A percentile compares a stretch with the other conserved stretches of the same genome.
Evolutionary conservation across 2,797 vertebrate genomes (phyloP).

Genomic region (Sparus aurata): DNA sequence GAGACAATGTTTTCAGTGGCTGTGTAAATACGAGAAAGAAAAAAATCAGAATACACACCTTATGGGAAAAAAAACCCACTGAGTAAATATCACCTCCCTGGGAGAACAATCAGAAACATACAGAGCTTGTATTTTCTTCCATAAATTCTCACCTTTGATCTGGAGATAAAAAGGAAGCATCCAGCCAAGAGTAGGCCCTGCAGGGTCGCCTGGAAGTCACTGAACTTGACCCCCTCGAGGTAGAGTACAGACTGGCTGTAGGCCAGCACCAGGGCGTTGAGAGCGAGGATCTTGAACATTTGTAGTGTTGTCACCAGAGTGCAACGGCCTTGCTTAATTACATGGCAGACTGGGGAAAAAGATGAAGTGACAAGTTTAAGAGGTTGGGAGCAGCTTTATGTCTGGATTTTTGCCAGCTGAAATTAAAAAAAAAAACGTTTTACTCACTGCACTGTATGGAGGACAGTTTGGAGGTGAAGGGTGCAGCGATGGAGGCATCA

Average conservation of each 20-base stretch:
- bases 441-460: slow-evolving; percentile 99
- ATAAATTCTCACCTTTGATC: slow-evolving; percentile 91
- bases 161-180: slow-evolving; percentile 98
- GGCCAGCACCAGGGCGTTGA: slow-evolving; percentile 96
- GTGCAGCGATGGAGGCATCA: slow-evolving; percentile 97
- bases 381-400: not conserved
- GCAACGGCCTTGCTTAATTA: slow-evolving; percentile 98
- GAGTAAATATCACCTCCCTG: not conserved
- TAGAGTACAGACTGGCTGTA: slow-evolving; percentile 99
- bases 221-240: slow-evolving; percentile 98
- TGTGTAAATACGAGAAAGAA: slow-evolving; percentile 63
- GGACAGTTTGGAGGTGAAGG: slow-evolving; percentile 98
- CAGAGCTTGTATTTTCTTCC: not conserved
- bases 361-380: slow-evolving; percentile 19
- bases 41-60: not conserved
- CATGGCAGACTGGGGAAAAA: slow-evolving; percentile 91
- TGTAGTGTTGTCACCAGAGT: slow-evolving; percentile 97
- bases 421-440: slow-evolving; percentile 2
- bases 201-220: slow-evolving; percentile 96
- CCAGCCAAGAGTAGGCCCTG: slow-evolving; percentile 96
- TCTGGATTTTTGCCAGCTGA: slow-evolving; percentile 9
- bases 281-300: slow-evolving; percentile 98
- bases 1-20: slow-evolving; percentile 96
- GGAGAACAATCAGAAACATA: not conserved
- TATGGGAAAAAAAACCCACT: slow-evolving; percentile 10